phyloP scores from a whole-genome alignment of 2,113 vertebrate species.

The Vanacampus margaritifer region DNA sequence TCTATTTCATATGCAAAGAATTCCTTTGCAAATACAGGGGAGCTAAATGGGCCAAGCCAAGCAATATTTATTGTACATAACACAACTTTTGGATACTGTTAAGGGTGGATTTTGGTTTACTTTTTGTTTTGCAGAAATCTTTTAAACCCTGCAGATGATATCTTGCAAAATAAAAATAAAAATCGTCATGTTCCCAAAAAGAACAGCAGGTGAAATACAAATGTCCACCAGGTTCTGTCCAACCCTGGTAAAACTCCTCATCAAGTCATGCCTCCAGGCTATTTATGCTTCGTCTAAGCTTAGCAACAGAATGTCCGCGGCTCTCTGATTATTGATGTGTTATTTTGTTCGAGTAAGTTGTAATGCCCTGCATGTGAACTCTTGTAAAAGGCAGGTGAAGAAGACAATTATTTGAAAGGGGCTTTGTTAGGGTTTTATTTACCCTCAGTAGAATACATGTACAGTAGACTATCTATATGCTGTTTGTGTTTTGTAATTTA shows the following conservation, averaged over 20 bases:
- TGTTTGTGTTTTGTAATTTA: not conserved
- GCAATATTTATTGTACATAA: no score
- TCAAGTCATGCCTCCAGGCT: slow-evolving; percentile 52
- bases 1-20: slow-evolving; percentile 3
- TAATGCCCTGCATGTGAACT: slow-evolving; percentile 55
- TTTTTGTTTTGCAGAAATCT: slow-evolving; percentile 7
- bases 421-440: slow-evolving; percentile 10
- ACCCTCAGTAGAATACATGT: not conserved
- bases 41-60: no score
- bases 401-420: slow-evolving; percentile 22
- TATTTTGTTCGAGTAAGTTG: slow-evolving; percentile 36
- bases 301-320: slow-evolving; percentile 42
- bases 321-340: slow-evolving; percentile 48
- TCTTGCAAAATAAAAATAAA: slow-evolving; percentile 30
- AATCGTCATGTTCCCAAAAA: slow-evolving; percentile 33
- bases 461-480: not conserved
- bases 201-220: slow-evolving; percentile 41
- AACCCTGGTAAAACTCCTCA: slow-evolving; percentile 53
- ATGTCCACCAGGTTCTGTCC: slow-evolving; percentile 43
- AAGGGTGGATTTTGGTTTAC: not conserved
- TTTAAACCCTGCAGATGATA: slow-evolving; percentile 18
- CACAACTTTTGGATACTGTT: not conserved
- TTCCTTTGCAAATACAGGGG: not conserved
- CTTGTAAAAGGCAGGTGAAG: slow-evolving; percentile 27
- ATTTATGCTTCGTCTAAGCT: slow-evolving; percentile 43